These are phyloP conservation scores for Phlogophora meticulosa DNA, from an alignment of 2,888 invertebrate species.

Conservation along the genomic window DNA sequence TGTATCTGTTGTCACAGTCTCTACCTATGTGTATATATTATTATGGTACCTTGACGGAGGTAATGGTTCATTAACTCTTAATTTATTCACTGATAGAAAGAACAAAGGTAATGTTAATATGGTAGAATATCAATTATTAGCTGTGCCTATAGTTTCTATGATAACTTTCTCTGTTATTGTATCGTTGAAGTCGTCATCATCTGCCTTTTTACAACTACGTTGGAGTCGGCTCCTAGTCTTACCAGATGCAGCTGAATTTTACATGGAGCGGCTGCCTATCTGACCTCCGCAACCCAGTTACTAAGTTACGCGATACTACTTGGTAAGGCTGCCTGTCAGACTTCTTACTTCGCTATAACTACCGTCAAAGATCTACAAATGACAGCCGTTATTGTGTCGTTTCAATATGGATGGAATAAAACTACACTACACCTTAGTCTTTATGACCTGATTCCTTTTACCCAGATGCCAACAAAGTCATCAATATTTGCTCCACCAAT, in stretches of 20 bases:
- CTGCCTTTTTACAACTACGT: too few species aligned
- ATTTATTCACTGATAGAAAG: slow-evolving; percentile 26
- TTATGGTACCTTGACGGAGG: slow-evolving; percentile 35
- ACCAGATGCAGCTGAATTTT: too few species aligned
- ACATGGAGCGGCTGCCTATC: too few species aligned
- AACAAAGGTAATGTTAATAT: slow-evolving; percentile 26
- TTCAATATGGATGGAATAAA: neutral
- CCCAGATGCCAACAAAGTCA: neutral
- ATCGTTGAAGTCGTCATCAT: neutral
- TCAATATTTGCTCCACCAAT: neutral
- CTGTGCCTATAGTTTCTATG: neutral
- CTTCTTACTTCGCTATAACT: too few species aligned
- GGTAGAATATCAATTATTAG: neutral
- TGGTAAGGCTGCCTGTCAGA: too few species aligned
- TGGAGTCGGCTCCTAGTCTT: too few species aligned
- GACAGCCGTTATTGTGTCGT: too few species aligned
- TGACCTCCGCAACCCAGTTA: too few species aligned
- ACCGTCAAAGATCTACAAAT: too few species aligned
- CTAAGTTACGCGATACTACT: too few species aligned
- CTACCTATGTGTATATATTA: slow-evolving; percentile 1
- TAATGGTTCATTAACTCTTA: slow-evolving; percentile 47
- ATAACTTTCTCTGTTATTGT: slow-evolving; percentile 8
- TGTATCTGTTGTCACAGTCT: neutral
- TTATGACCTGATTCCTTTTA: neutral
- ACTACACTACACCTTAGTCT: neutral